A percentile compares a stretch with the other conserved stretches of the same genome.
Evolutionary conservation across 2,797 vertebrate species (phyloP).

Genomic region (Ispidina lecontei): DNA sequence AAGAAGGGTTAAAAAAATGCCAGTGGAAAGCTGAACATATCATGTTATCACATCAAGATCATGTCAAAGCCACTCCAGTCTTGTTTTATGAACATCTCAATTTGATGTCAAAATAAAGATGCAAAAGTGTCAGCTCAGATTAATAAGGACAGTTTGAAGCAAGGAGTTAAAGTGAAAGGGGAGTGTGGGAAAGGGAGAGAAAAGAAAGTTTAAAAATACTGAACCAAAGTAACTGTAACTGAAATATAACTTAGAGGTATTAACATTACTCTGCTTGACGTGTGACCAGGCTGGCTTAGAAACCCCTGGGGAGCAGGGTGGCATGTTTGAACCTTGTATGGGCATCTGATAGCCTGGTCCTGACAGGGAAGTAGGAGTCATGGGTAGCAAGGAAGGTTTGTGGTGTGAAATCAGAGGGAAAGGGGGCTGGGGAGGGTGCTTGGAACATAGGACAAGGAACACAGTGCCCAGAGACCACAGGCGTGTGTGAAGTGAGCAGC

Average conservation of each 20-base stretch:
- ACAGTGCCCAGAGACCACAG: not conserved
- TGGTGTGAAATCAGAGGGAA: not conserved
- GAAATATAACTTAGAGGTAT: not conserved
- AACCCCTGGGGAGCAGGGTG: not conserved
- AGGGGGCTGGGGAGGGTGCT: not conserved
- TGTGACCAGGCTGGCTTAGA: not conserved
- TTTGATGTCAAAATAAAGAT: slow-evolving; percentile 29
- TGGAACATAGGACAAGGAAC: not conserved
- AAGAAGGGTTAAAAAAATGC: slow-evolving; percentile 27
- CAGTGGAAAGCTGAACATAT: slow-evolving; percentile 14
- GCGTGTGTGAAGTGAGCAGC: not conserved
- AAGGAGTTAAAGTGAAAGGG: not conserved
- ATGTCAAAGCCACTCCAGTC: slow-evolving; percentile 13
- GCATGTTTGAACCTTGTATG: fast-evolving
- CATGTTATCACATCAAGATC: not conserved
- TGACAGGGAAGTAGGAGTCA: not conserved
- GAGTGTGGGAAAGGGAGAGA: not conserved
- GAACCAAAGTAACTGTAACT: not conserved
- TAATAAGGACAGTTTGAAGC: not conserved
- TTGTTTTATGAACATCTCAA: not conserved
- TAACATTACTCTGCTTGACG: not conserved
- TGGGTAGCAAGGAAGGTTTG: not conserved
- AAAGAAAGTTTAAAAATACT: not conserved
- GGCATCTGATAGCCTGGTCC: not conserved
- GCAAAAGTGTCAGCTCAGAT: not conserved